Evolutionary conservation across 2,113 vertebrate species (phyloP).

Genomic region (Cyanistes caeruleus): DNA sequence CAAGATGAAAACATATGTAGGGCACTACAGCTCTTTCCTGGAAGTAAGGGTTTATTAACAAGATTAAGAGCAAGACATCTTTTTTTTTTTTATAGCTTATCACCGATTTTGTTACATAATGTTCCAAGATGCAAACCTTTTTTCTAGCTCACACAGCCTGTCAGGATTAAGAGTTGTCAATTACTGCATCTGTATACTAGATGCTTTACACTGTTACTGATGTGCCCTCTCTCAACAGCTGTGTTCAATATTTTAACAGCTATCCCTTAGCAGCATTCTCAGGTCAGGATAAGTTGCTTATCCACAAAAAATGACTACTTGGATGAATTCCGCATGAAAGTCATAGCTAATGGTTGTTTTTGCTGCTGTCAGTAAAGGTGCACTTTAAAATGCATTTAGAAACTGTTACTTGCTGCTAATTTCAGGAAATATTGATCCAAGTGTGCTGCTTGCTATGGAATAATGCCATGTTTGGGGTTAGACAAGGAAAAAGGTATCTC

Average conservation of each 20-base stretch:
- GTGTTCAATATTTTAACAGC: background rate
- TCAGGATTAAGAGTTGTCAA: background rate
- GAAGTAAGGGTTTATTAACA: background rate
- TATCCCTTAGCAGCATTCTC: background rate
- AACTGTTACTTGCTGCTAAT: background rate
- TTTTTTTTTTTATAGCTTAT: background rate
- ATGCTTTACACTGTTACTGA: background rate
- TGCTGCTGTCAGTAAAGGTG: background rate
- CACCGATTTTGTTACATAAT: background rate
- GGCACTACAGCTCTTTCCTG: background rate
- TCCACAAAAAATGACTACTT: background rate
- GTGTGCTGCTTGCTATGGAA: background rate
- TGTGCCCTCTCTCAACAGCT: background rate
- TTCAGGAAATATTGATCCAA: background rate
- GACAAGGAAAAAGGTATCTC: background rate
- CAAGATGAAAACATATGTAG: background rate
- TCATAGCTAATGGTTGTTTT: background rate
- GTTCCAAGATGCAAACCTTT: background rate
- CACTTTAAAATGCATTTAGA: background rate
- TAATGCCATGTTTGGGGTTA: background rate
- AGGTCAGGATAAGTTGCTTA: background rate
- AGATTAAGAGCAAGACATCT: background rate
- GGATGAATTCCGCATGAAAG: background rate
- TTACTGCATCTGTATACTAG: background rate
- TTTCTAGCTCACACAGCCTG: background rate